Conservation (phyloP, 1,140 invertebrate genomes). For the Stegodyphus mimosarum region DNA sequence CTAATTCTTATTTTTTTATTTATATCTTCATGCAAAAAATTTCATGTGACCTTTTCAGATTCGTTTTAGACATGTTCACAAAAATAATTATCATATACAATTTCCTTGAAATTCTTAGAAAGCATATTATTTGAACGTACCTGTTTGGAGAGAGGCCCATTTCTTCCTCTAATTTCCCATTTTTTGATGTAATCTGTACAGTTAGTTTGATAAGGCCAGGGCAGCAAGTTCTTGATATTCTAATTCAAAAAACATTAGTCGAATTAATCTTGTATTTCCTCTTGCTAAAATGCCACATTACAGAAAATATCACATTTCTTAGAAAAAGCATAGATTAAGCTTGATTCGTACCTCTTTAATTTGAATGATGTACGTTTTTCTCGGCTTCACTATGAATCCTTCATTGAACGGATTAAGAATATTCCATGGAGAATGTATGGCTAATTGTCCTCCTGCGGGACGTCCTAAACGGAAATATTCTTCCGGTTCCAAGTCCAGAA, state of each 20-base stretch:
- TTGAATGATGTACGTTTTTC: conserved; percentile 34
- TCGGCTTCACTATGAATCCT: conserved; percentile 46
- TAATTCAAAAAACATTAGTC: background rate
- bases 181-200: conserved; percentile 45
- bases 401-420: conserved; percentile 51
- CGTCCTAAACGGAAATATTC: conserved; percentile 30
- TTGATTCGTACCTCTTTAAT: conserved; percentile 31
- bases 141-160: conserved; percentile 50
- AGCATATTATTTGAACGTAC: background rate
- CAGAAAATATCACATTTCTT: no score
- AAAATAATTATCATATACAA: no score
- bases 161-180: conserved; percentile 31
- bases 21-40: no score
- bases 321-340: no score
- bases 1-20: no score
- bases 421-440: conserved; percentile 50
- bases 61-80: no score
- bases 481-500: conserved; percentile 49
- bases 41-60: no score
- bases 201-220: conserved; percentile 46
- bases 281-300: no score
- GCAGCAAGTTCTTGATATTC: conserved; percentile 47
- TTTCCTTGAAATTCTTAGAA: no score
- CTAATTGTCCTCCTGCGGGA: conserved; percentile 18
- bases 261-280: no score